Evolutionary conservation across 2,797 vertebrate species (phyloP).

Genomic region (Gambelia wislizenii): DNA sequence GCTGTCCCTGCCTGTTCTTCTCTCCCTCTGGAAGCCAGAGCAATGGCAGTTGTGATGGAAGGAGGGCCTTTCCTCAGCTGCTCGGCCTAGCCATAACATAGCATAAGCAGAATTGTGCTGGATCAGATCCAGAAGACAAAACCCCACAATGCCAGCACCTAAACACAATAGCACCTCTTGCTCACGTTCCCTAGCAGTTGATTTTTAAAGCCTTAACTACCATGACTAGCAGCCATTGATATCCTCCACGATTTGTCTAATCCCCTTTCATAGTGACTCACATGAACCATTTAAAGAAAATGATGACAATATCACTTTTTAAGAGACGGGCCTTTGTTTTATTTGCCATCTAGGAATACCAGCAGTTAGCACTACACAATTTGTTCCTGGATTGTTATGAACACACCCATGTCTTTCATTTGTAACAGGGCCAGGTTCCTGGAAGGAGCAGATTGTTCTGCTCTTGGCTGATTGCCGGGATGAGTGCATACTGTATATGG

Average conservation of each 20-base stretch:
- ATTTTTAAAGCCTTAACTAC: background rate
- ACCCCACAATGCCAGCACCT: background rate
- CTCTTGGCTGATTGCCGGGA: accelerated
- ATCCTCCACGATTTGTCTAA: background rate
- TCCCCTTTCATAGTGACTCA: background rate
- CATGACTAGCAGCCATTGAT: background rate
- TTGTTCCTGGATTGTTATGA: background rate
- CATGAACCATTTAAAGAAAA: background rate
- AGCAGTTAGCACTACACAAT: background rate
- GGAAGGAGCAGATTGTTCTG: constrained; percentile 19
- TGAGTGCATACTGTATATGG: background rate
- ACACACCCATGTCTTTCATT: background rate
- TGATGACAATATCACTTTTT: background rate
- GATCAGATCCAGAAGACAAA: background rate
- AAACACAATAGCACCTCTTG: background rate
- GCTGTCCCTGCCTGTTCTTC: too few species aligned
- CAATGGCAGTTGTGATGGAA: too few species aligned
- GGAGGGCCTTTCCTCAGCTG: too few species aligned
- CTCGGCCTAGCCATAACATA: too few species aligned
- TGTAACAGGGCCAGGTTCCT: constrained; percentile 1
- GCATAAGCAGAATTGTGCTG: background rate
- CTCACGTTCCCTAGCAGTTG: background rate
- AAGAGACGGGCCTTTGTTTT: background rate
- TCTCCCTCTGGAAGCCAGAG: too few species aligned
- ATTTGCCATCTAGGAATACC: background rate